Conservation (phyloP, 2,113 vertebrate species). For the Montifringilla adamsi region DNA sequence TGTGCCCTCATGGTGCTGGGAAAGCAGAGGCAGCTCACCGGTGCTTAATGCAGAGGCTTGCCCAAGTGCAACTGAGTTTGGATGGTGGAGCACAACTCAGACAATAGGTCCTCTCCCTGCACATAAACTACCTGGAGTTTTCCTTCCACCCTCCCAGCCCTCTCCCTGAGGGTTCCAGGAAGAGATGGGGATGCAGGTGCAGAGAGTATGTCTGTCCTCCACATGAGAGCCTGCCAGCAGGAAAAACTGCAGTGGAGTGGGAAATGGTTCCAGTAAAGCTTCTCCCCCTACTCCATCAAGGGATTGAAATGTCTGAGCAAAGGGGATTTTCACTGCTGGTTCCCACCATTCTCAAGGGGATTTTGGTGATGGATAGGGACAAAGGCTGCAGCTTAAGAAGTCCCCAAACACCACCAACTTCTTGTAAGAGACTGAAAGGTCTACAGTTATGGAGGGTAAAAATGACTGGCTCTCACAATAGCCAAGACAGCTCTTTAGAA, state of each 20-base stretch:
- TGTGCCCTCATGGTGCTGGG: rapidly evolving
- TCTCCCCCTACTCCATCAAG: not conserved
- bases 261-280: not conserved
- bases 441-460: not conserved
- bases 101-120: not conserved
- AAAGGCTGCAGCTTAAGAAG: not conserved
- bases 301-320: not conserved
- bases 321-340: not conserved
- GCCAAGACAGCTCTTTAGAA: not conserved
- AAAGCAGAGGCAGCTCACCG: not conserved
- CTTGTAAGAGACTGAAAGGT: not conserved
- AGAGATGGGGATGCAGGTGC: not conserved
- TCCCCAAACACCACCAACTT: not conserved
- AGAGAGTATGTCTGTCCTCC: not conserved
- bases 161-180: not conserved
- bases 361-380: not conserved
- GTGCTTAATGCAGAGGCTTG: not conserved
- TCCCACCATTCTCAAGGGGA: not conserved
- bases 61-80: not conserved
- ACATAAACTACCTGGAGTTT: not conserved
- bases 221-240: not conserved
- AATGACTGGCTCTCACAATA: not conserved
- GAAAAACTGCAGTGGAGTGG: not conserved
- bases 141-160: not conserved
- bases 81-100: not conserved